Conservation (phyloP, 2,888 invertebrate genomes). For the Frankliniella fusca region DNA sequence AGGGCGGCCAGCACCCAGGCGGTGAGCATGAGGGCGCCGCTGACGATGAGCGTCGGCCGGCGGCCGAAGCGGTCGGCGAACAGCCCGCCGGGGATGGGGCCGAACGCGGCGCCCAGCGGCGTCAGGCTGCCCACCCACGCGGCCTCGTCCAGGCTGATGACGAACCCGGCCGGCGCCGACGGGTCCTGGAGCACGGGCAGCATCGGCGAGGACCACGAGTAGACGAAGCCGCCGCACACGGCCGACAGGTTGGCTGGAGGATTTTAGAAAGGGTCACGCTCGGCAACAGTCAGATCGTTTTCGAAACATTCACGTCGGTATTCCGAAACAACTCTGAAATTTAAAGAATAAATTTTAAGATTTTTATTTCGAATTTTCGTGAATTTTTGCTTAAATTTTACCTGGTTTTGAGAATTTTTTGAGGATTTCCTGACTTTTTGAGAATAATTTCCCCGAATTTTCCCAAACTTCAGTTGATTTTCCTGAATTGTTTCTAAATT, state of each 20-base stretch:
- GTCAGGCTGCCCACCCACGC: conserved; percentile 72
- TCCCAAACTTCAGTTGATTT: too few relatives aligned
- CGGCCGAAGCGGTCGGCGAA: conserved; percentile 63
- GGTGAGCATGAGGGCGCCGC: conserved; percentile 63
- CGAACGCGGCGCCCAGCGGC: conserved; percentile 60
- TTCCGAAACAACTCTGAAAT: too few relatives aligned
- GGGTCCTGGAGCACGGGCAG: conserved; percentile 42
- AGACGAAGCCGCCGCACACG: conserved; percentile 49
- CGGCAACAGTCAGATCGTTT: too few relatives aligned
- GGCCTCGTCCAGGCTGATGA: conserved; percentile 55
- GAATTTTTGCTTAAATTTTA: too few relatives aligned
- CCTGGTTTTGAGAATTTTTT: too few relatives aligned
- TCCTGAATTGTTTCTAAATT: too few relatives aligned
- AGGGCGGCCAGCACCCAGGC: conserved; percentile 62
- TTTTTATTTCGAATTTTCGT: too few relatives aligned
- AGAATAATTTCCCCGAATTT: too few relatives aligned
- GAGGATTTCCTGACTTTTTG: too few relatives aligned
- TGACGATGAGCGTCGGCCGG: conserved; percentile 62
- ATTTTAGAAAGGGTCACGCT: neutral
- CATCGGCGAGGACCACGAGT: conserved; percentile 53
- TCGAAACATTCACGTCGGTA: too few relatives aligned
- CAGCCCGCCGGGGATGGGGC: conserved; percentile 53
- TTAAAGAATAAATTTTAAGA: too few relatives aligned
- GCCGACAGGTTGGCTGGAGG: conserved; percentile 50
- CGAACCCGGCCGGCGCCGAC: conserved; percentile 49